phyloP scores from a whole-genome alignment of 1,140 invertebrate species.

The Solenopsis fugax region DNA sequence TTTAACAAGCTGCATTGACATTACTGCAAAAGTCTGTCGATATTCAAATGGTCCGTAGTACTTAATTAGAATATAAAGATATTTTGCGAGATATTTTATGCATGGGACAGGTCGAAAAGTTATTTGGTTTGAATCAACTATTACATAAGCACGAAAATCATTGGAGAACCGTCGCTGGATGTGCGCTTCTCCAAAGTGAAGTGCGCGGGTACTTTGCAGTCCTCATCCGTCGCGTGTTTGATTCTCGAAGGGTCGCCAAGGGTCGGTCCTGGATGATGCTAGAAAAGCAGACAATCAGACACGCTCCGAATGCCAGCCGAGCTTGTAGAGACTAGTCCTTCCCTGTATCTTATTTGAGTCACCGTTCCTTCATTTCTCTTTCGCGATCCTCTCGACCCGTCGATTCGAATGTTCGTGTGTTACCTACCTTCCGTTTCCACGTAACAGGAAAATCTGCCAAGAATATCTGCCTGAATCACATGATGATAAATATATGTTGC shows the following conservation, averaged over 20 bases:
- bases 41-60: neutral
- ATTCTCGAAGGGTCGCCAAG: slow-evolving; percentile 56
- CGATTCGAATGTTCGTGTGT: neutral
- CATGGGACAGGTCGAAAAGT: neutral
- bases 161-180: neutral
- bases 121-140: neutral
- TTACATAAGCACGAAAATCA: neutral
- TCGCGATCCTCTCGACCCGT: neutral
- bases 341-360: slow-evolving; percentile 35
- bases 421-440: neutral
- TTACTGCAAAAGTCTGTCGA: neutral
- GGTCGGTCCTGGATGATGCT: slow-evolving; percentile 68
- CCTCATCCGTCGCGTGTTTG: slow-evolving; percentile 51
- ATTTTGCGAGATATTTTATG: neutral
- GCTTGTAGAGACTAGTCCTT: slow-evolving; percentile 39
- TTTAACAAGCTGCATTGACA: slow-evolving; percentile 7
- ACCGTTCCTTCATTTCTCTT: neutral
- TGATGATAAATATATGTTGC: slow-evolving; percentile 2
- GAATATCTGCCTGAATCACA: neutral
- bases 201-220: slow-evolving; percentile 56
- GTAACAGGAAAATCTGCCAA: neutral
- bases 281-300: slow-evolving; percentile 78
- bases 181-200: slow-evolving; percentile 45
- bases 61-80: neutral
- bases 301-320: slow-evolving; percentile 71